phyloP scores from a whole-genome alignment of 2,888 invertebrate genomes.

The Amblyjoppa proteus region DNA sequence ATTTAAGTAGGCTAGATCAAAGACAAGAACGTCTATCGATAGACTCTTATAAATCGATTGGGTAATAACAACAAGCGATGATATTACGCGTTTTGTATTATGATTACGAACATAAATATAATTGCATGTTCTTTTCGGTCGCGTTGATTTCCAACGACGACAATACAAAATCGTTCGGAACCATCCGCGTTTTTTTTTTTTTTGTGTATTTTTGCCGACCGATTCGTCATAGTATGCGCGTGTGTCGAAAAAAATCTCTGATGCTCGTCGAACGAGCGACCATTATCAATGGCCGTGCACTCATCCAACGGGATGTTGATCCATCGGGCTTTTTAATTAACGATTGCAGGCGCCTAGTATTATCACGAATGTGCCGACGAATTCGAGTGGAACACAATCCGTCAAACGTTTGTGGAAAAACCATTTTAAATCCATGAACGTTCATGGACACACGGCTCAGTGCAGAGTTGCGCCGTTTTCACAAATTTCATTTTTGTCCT shows the following conservation, averaged over 20 bases:
- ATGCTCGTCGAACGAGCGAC: slow-evolving; percentile 35
- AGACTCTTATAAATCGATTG: not conserved
- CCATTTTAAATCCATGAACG: slow-evolving; percentile 38
- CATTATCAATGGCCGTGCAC: slow-evolving; percentile 57
- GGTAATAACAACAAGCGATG: not conserved
- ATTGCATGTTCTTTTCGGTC: not conserved
- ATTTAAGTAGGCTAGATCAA: not conserved
- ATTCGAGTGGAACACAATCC: slow-evolving; percentile 66
- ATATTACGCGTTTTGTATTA: not conserved
- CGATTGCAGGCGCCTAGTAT: slow-evolving; percentile 50
- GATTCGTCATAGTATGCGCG: slow-evolving; percentile 37
- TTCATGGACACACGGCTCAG: slow-evolving; percentile 16
- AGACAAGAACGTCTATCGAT: not conserved
- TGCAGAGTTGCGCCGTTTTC: slow-evolving; percentile 29
- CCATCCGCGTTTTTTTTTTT: not conserved
- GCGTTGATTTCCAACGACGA: not conserved
- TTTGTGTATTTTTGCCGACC: slow-evolving; percentile 3
- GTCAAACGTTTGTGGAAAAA: slow-evolving; percentile 60
- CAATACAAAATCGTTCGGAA: slow-evolving; percentile 10
- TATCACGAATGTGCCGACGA: slow-evolving; percentile 62
- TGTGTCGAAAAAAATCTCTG: slow-evolving; percentile 41
- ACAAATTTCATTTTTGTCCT: slow-evolving; percentile 25
- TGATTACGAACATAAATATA: not conserved
- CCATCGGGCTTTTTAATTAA: slow-evolving; percentile 66
- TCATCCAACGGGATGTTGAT: slow-evolving; percentile 40